Conservation (phyloP, 2,113 vertebrate species). For the Larimichthys polyactis region DNA sequence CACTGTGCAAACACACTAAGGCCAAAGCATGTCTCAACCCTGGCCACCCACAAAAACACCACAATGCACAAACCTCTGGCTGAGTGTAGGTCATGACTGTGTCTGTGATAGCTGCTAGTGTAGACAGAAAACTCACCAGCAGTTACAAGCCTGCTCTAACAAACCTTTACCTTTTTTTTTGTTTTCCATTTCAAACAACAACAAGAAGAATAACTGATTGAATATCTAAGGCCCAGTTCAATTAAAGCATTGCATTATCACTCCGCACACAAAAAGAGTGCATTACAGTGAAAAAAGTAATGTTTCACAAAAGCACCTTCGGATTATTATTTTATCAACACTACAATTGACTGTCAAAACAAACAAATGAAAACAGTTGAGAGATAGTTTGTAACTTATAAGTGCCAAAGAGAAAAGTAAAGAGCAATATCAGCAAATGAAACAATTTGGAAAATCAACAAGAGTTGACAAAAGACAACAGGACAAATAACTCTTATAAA, state of each 20-base stretch:
- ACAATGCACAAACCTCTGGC: conserved; percentile 22
- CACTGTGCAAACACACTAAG: neutral
- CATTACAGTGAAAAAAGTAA: neutral
- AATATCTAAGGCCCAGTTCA: neutral
- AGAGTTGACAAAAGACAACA: neutral
- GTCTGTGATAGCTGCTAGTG: conserved; percentile 3
- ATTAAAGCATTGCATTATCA: neutral
- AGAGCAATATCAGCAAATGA: neutral
- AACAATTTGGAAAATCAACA: neutral
- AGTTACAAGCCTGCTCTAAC: neutral
- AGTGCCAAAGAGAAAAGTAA: neutral
- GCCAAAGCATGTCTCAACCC: neutral
- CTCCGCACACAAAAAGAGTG: neutral
- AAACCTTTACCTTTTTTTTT: neutral
- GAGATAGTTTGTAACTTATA: neutral
- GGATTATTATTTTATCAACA: neutral
- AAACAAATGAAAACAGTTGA: neutral
- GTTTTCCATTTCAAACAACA: neutral
- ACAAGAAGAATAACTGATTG: neutral
- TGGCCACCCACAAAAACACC: conserved; percentile 8
- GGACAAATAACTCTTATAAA: neutral
- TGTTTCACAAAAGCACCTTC: conserved; percentile 7
- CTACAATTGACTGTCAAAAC: neutral
- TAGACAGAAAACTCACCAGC: conserved; percentile 17
- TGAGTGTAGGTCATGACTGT: conserved; percentile 18